Conservation (phyloP, 2,888 invertebrate species). For the Anaspis maculata region DNA sequence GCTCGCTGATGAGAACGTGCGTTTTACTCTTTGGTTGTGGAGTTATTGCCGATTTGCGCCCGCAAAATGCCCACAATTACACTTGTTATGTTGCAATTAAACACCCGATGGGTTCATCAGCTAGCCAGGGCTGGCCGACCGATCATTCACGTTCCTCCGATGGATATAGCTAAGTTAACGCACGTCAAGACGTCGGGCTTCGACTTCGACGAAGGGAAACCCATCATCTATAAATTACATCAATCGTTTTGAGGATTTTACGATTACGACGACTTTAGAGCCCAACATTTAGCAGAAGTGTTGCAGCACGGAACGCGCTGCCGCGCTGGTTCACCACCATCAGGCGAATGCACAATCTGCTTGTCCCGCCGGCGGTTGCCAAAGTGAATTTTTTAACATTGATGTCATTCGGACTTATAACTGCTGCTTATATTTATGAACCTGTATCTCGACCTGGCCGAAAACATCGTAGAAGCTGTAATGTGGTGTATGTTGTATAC, state of each 20-base stretch:
- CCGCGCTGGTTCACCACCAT: too few species aligned
- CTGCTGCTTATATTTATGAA: constrained; percentile 27
- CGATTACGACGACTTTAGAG: constrained; percentile 23
- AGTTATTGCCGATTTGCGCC: constrained; percentile 35
- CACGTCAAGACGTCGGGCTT: too few species aligned
- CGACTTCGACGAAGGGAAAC: too few species aligned
- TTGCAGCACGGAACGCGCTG: too few species aligned
- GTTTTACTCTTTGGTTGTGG: constrained; percentile 36
- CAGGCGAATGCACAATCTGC: too few species aligned
- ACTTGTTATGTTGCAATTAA: constrained; percentile 12
- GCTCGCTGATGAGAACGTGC: constrained; percentile 41
- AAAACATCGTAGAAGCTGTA: constrained; percentile 15
- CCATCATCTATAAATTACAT: constrained; percentile 34
- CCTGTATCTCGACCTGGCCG: constrained; percentile 20
- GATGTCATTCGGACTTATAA: constrained; percentile 27
- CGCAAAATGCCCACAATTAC: constrained; percentile 25
- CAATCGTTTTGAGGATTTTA: constrained; percentile 29
- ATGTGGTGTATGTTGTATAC: constrained; percentile 8
- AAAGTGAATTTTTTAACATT: constrained; percentile 23
- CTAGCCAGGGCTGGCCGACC: neutral
- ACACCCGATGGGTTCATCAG: constrained; percentile 6
- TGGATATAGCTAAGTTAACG: too few species aligned
- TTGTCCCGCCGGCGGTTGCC: constrained; percentile 10
- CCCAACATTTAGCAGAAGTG: constrained; percentile 24
- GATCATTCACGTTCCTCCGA: neutral